Evolutionary conservation across 1,140 invertebrate species (phyloP), one percentile per base, ranked within the genome.

Genomic region (Hesperophylax magnus): DNA sequence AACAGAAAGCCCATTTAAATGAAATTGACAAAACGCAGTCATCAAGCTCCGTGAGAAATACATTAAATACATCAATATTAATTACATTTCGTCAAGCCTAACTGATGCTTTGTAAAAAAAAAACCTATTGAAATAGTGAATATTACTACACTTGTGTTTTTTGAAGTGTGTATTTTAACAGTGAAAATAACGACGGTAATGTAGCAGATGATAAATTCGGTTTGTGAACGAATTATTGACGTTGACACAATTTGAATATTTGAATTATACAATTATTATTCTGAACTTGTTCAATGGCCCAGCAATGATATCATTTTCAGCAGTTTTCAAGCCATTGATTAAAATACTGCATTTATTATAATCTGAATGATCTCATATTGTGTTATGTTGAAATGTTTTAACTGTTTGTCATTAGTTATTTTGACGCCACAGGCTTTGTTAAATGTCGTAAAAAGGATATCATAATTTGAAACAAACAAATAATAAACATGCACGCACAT

Each of bases 11-110:
- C 34, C 17, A 27, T 72, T 72, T 72, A 72, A 72, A 47, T n/a
- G 47, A 72, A 72, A 20, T 14, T 8, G 18, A 72, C 24, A 72
- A 72, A 72, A 52, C 14, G 69, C 34, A 8, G 69, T 11, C 52
- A 72, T 72, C 69, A 72, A 72, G 53, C 53, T 72, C 18, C 69
- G 69, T 72, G 69, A 72, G 69, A 72, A 72, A 72, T 34, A 53
- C 69, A 72, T 47, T 52, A 47, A 47, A 47, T 47, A 47, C 11
- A 14, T 14, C 9, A 11, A 53, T 3, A 72, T 52, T 53, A 72
- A 72, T 72, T 72, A 72, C 34, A 34, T 72, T 72, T 72, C 47
- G 69, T 52, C 18, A 53, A 9, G 69, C 34, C 8, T 53, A 17
- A 52, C 69, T 53, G 39, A 0, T 72, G 34, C 20, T 58, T 22